These are phyloP conservation scores for Oncorhynchus gorbuscha DNA, from an alignment of 2,113 vertebrate genomes.

Conservation along the genomic window DNA sequence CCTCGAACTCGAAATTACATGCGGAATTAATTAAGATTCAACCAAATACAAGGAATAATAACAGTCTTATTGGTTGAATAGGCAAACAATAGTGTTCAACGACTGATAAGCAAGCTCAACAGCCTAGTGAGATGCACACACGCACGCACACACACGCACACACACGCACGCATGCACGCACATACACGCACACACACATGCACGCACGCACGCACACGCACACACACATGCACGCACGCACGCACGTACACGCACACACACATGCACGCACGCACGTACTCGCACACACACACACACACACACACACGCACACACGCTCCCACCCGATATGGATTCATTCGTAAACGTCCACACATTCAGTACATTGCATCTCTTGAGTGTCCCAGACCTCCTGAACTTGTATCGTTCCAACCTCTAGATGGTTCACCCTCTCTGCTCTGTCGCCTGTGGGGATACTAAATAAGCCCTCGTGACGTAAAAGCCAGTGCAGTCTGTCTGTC, in stretches of 20 bases:
- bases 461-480: slow-evolving; percentile 10
- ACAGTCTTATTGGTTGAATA: neutral
- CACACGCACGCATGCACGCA: too few species aligned
- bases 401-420: neutral
- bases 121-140: neutral
- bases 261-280: too few species aligned
- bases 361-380: neutral
- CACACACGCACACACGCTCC: too few species aligned
- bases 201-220: too few species aligned
- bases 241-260: too few species aligned
- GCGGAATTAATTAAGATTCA: too few species aligned
- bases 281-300: too few species aligned
- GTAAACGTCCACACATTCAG: neutral
- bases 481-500: slow-evolving; percentile 1
- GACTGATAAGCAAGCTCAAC: neutral
- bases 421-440: neutral
- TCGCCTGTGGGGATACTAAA: slow-evolving; percentile 21
- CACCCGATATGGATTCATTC: too few species aligned
- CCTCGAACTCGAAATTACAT: too few species aligned
- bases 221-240: too few species aligned
- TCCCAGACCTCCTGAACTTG: neutral
- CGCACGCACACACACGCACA: too few species aligned
- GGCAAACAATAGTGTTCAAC: neutral
- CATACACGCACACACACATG: too few species aligned
- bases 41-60: neutral